Percentiles rank a stretch among this genome's conserved stretches.
Evolutionary conservation across 64 coral and sea anemone genomes (phyloP).

Genomic region (Montipora foliosa): DNA sequence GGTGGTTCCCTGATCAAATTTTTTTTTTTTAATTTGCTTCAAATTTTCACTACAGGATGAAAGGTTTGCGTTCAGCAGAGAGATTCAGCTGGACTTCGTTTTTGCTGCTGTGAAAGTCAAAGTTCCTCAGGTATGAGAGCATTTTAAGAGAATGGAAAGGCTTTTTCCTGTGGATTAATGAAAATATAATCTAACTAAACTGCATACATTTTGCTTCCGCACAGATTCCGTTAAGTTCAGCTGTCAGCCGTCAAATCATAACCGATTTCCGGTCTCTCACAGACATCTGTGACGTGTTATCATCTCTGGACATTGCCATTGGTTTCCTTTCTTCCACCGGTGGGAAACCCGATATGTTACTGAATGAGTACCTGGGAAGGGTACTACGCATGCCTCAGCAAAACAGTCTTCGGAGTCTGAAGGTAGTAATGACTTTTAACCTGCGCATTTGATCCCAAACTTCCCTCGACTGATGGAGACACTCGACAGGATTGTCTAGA

Average conservation of each 20-base stretch:
- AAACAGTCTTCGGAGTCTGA: slow-evolving; percentile 65
- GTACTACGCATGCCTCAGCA: slow-evolving; percentile 59
- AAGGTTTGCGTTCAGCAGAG: slow-evolving; percentile 71
- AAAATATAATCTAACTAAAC: not conserved
- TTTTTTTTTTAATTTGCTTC: not conserved
- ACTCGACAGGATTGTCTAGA: too few species aligned
- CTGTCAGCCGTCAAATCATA: slow-evolving; percentile 39
- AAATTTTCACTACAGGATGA: slow-evolving; percentile 50
- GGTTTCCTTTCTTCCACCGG: slow-evolving; percentile 82
- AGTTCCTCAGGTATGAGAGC: slow-evolving; percentile 67
- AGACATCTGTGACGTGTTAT: slow-evolving; percentile 73
- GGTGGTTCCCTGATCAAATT: not conserved
- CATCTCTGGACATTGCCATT: slow-evolving; percentile 77
- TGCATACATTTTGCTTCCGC: not conserved
- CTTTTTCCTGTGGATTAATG: too few species aligned
- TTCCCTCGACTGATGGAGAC: not conserved
- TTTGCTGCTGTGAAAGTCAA: slow-evolving; percentile 68
- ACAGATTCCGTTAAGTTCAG: slow-evolving; percentile 44
- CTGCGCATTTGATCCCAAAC: not conserved
- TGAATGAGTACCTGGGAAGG: slow-evolving; percentile 46
- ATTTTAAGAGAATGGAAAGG: not conserved
- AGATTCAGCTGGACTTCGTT: slow-evolving; percentile 61
- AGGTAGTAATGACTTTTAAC: slow-evolving; percentile 18
- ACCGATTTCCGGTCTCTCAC: slow-evolving; percentile 64
- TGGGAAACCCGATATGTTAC: slow-evolving; percentile 39